Evolutionary conservation across 23 tunicate species (phyloP).

Genomic region (Diplosoma virens): DNA sequence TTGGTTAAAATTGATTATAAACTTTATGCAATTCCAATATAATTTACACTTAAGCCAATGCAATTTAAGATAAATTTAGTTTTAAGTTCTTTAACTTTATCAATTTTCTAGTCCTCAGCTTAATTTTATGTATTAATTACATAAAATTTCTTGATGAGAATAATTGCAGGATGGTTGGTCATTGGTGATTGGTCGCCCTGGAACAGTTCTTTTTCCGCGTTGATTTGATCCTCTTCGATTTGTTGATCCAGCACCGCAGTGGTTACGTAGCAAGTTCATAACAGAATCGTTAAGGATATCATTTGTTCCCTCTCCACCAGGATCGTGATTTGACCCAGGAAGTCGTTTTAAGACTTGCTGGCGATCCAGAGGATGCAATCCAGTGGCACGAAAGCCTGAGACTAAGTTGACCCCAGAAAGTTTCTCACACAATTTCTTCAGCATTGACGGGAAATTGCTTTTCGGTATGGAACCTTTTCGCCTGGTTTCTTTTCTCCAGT

Average conservation of each 20-base stretch:
- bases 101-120: no score
- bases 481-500: slow-evolving; percentile 15
- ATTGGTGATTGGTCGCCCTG: no score
- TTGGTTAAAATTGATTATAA: no score
- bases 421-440: slow-evolving; percentile 1
- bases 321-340: not conserved
- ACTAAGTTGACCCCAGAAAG: not conserved
- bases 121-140: no score
- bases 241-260: slow-evolving; percentile 1
- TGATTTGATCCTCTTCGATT: not conserved
- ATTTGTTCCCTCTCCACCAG: not conserved
- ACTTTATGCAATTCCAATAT: no score
- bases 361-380: slow-evolving; percentile 6
- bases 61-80: no score
- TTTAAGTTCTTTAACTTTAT: no score
- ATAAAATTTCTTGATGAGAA: no score
- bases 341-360: slow-evolving; percentile 14
- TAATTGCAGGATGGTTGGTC: no score
- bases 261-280: not conserved
- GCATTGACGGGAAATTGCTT: not conserved
- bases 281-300: not conserved
- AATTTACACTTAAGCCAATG: no score
- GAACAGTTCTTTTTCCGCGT: slow-evolving; percentile 4
- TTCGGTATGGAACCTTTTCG: slow-evolving; percentile 9
- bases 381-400: slow-evolving; percentile 3